Base-by-base conservation (phyloP, 2,888 invertebrate species). In the Lasioglossum oenotherae region DNA sequence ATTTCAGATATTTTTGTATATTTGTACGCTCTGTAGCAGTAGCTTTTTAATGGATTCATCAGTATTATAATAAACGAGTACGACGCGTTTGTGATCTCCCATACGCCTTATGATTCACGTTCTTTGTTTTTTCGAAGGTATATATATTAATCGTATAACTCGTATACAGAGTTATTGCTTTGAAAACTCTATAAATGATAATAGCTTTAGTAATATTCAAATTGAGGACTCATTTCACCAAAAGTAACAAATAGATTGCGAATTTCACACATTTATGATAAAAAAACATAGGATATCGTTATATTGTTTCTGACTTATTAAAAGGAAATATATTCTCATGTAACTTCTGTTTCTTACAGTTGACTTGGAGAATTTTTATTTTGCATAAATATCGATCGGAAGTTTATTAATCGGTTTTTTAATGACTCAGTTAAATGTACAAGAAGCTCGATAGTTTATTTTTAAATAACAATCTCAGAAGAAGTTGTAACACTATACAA, bases 1-100 rank as follows among this genome's bases (percentile, higher is more conserved):
- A 38, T 57, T 53, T 67, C 57, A 35, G 73, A 49, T 79, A 79
- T 27, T 57, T 82, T 79, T 78, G 6, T 78, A 73, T 6, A 31
- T 44, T n/a, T 12, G 4, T 46, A 38, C 19, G 12, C 1, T 41
- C 1, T 41, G 23, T 41, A 41, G 12, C n/a, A 23, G n/a, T 71
- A 71, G 14, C 5, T 71, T 14, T n/a, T 4, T 41, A 49, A 23
- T 53, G 49, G 27, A 12, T 19, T 16, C 4, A 4, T 67, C 49
- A 64, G 12, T 81, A 78, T 73, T 67, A 64, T 23, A 78, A 69
- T 80, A 75, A 57, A 41, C 64, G 2, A 12, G 38, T 44, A 35
- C 46, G 16, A 46, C 16, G 27, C 53, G 23, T 27, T 44, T 27
- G 27, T n/a, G 57, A 57, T 73, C 31, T 31, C 31, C 1, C 16